Base-by-base conservation (phyloP, 2,113 vertebrate genomes). In the Petrocephalus microphthalmus region DNA sequence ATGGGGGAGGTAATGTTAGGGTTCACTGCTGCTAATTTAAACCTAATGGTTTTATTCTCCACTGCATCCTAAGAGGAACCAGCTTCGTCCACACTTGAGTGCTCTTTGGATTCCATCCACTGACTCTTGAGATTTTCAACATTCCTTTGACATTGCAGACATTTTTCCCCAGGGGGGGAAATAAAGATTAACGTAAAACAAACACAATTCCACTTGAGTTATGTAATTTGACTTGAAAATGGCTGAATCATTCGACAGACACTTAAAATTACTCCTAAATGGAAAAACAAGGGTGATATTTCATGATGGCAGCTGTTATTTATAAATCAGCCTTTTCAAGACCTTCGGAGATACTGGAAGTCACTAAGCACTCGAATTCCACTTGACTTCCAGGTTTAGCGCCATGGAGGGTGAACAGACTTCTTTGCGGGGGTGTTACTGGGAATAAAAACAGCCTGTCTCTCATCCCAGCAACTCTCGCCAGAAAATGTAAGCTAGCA, bases 81-180 rank as follows among this genome's bases (percentile, higher is more conserved):
- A n/a, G 51, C n/a, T 10, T 85, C 49, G 0, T 85, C 25, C 88
- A 92, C 88, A 91, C 88, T 87, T 2, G 91, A 25, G 47, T 33
- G 64, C 22, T 87, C 47, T 22, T 22, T 49, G 42, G 64, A 53
- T 25, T 89, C 64, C 6, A 20, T 60, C 87, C 89, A 86, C 87
- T 82, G 89, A 87, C 33, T 29, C 83, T 64, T 87, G 37, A 89
- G 13, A 91, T 87, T 87, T n/a, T 71, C 86, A 56, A 22, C 87
- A 92, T 51, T 87, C 90, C 89, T 89, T 0, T 51, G 25, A 85
- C 88, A 88, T 67, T 29, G 22, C 82, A 64, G 33, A 57, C 8
- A 88, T 57, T 84, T 64, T 51, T 88, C 45, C 45, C 33, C 20
- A 84, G 33, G 71, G 37, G 54, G 67, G 54, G 22, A 37, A 88